Evolutionary conservation across 2,888 invertebrate genomes (phyloP).

Genomic region (Opisthograptis luteolata): DNA sequence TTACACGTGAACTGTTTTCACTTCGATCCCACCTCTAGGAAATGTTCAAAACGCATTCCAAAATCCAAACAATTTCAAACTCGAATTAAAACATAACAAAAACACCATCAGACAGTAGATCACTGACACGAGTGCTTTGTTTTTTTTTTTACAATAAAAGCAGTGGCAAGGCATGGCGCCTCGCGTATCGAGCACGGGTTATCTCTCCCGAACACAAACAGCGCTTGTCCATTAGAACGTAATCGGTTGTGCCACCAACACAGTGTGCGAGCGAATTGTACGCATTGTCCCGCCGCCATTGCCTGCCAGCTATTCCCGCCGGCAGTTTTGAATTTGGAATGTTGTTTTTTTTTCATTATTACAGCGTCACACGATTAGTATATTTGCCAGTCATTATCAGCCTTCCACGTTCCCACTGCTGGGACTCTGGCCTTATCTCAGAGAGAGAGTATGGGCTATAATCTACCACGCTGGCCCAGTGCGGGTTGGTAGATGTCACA

Average conservation of each 20-base stretch:
- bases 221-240: conserved; percentile 84
- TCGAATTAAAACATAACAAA: conserved; percentile 37
- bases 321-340: conserved; percentile 64
- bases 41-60: neutral
- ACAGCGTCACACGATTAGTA: too few species aligned
- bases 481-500: too few species aligned
- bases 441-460: too few species aligned
- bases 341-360: conserved; percentile 29
- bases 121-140: conserved; percentile 45
- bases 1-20: too few species aligned
- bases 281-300: conserved; percentile 66
- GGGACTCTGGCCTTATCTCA: too few species aligned
- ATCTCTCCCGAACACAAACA: conserved; percentile 79
- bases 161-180: conserved; percentile 83
- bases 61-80: conserved; percentile 4
- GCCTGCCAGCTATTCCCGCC: conserved; percentile 39
- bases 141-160: conserved; percentile 65
- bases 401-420: too few species aligned
- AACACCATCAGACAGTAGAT: conserved; percentile 58
- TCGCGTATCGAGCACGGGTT: conserved; percentile 77
- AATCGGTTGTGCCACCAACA: conserved; percentile 83
- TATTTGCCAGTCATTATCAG: too few species aligned
- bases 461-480: too few species aligned
- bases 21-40: too few species aligned
- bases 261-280: conserved; percentile 47